Evolutionary conservation across 2,797 vertebrate species (phyloP).

Genomic region (Acipenser transmontanus): DNA sequence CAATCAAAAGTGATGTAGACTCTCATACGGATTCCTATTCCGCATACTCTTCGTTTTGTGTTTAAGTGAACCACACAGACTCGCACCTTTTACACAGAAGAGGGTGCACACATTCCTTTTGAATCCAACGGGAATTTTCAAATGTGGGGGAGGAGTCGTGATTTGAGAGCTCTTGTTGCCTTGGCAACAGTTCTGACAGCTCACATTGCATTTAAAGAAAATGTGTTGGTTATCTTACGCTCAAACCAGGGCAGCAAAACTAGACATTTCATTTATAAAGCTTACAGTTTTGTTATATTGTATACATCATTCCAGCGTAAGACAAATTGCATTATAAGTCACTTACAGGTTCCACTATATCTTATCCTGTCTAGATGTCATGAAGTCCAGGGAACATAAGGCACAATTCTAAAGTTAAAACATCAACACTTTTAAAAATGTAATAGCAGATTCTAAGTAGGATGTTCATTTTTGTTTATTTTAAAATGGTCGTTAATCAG

Average conservation of each 20-base stretch:
- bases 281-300: not conserved
- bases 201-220: not conserved
- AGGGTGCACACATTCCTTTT: not conserved
- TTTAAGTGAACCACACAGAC: no score
- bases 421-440: no score
- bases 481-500: no score
- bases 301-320: no score
- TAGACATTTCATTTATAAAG: not conserved
- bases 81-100: not conserved
- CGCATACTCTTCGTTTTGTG: not conserved
- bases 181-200: constrained; percentile 52
- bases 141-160: constrained; percentile 19
- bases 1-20: not conserved
- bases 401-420: no score
- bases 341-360: no score
- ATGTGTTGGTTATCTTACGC: constrained; percentile 36
- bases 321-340: no score
- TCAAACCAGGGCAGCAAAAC: not conserved
- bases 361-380: no score
- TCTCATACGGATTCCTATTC: not conserved
- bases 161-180: constrained; percentile 47
- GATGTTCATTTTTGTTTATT: no score
- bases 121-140: not conserved
- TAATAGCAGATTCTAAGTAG: no score
- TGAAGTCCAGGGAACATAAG: no score